A percentile compares a stretch with the other conserved stretches of the same genome.
Conservation (phyloP, 2,888 invertebrate species). For the Hipparchia semele region DNA sequence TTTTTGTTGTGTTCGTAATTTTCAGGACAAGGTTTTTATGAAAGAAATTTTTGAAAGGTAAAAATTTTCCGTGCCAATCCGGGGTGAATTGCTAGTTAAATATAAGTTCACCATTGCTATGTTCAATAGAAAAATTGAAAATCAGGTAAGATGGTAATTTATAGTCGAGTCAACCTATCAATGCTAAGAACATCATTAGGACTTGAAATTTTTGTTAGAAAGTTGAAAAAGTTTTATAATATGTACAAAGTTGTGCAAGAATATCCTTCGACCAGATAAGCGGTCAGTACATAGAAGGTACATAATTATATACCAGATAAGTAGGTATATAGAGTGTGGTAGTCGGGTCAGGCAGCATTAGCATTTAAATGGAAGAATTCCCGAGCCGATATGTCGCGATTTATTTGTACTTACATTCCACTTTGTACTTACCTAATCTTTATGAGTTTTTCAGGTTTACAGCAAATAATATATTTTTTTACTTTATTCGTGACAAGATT, state of each 20-base stretch:
- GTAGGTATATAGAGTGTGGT: neutral
- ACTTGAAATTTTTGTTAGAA: neutral
- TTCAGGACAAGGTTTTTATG: no score
- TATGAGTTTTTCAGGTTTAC: neutral
- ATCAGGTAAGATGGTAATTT: no score
- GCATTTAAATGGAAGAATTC: slow-evolving; percentile 22
- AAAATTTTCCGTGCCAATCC: no score
- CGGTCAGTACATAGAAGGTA: neutral
- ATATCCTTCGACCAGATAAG: slow-evolving; percentile 7
- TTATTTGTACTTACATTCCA: slow-evolving; percentile 8
- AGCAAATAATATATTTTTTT: neutral
- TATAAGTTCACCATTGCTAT: no score
- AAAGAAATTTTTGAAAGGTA: no score
- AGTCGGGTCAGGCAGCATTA: slow-evolving; percentile 16
- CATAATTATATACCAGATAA: slow-evolving; percentile 1
- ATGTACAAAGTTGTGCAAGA: neutral
- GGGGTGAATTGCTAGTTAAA: no score
- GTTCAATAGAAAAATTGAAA: no score
- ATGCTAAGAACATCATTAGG: neutral
- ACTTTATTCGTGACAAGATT: neutral
- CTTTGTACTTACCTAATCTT: slow-evolving; percentile 5
- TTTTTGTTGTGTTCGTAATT: no score
- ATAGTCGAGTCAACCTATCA: neutral
- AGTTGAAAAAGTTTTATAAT: neutral
- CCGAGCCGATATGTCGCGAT: neutral